Base-by-base conservation (phyloP, 1,140 invertebrate species). In the Drosophila elegans region DNA sequence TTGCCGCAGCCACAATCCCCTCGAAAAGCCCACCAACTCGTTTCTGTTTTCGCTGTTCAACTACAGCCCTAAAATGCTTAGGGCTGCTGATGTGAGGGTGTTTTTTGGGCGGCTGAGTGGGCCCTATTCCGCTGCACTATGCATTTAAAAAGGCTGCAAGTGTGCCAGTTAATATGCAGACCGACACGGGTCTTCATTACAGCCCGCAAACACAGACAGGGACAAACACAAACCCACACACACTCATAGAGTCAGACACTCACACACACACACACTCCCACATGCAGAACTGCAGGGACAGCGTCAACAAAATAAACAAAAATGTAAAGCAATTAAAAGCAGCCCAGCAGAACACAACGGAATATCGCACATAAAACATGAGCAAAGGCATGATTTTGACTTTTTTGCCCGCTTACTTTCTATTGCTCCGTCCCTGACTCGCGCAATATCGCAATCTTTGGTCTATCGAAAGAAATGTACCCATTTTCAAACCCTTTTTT, bases 281-380 rank as follows among this genome's bases (percentile, higher is more conserved):
- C 53, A 59, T 45, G 48, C 64, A 21, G 44, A 52, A 72, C 56
- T 67, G 29, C 63, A 78, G 34, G 55, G 56, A 72, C 60, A 80
- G 29, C 63, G 60, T 53, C 79, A 67, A 79, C 75, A 74, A 78
- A 78, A 82, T 69, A 52, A 52, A 52, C 49, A 52, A 83, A 77
- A 83, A 86, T 86, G 82, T 82, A 86, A 88, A 88, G 83, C 84
- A 89, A 89, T 89, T 90, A 89, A 90, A 90, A 89, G 73, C 85
- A 90, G 80, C 69, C 80, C 69, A 48, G 66, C 80, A 84, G 56
- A 78, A 78, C 68, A 84, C 73, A 89, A 66, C 80, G 51, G 80
- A 83, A 88, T 80, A 88, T 80, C 55, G 55, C 74, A 77, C 79
- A 83, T 88, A 83, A 89, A 88, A 83, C 84, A 88, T 88, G 84